A percentile compares a stretch with the other conserved stretches of the same genome.
Evolutionary conservation across 2,888 invertebrate genomes (phyloP).

Genomic region (Zhengitettix transpicula): DNA sequence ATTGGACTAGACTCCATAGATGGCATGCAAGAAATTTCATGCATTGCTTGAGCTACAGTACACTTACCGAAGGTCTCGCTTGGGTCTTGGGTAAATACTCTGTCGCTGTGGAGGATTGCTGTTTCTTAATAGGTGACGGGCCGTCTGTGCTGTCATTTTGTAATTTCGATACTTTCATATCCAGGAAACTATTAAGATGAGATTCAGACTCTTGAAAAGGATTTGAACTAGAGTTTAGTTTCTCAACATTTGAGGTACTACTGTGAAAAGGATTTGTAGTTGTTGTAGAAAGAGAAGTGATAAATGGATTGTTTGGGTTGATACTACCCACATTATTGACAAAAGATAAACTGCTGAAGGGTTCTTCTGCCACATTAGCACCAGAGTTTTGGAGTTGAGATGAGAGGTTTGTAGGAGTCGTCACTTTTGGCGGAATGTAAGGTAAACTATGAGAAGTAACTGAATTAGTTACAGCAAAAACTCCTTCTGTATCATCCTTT

Average conservation of each 20-base stretch:
- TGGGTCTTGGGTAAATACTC: no score
- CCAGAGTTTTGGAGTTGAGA: background rate
- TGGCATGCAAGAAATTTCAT: no score
- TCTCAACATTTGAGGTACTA: background rate
- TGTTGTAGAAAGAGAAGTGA: slow-evolving; percentile 3
- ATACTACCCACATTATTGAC: background rate
- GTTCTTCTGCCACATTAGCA: background rate
- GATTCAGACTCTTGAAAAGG: slow-evolving; percentile 1
- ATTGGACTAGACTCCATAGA: no score
- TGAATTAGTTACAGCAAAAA: background rate
- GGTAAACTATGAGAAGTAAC: slow-evolving; percentile 1
- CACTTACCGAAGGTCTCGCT: no score
- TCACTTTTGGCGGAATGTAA: slow-evolving; percentile 3
- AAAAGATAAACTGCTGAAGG: background rate
- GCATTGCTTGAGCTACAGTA: no score
- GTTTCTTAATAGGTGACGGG: background rate
- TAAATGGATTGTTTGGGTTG: slow-evolving; percentile 11
- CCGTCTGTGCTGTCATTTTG: background rate
- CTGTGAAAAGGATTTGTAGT: slow-evolving; percentile 10
- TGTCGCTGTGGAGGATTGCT: background rate
- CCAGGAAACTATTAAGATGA: background rate
- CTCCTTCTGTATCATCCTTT: background rate
- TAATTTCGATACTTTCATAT: background rate
- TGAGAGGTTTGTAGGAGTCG: background rate
- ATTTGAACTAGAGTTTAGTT: slow-evolving; percentile 1